Conservation (phyloP, 2,113 vertebrate genomes). For the Mastomys natalensis region DNA sequence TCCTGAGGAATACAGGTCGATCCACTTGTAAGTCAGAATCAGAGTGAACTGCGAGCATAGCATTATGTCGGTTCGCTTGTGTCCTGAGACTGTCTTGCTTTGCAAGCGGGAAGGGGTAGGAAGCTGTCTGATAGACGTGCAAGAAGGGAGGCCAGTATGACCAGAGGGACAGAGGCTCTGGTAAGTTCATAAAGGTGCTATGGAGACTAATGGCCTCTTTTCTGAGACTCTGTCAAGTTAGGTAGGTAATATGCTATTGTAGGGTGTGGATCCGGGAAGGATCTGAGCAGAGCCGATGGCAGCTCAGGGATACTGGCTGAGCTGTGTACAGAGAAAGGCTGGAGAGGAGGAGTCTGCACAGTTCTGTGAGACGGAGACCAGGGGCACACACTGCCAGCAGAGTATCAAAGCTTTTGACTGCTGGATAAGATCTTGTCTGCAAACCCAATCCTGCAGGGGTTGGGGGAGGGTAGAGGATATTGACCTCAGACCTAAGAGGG, state of each 20-base stretch:
- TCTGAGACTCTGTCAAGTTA: background rate
- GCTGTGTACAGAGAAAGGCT: background rate
- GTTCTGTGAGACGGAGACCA: background rate
- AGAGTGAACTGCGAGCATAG: background rate
- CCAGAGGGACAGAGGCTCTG: background rate
- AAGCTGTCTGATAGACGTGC: background rate
- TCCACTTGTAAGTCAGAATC: constrained; percentile 9
- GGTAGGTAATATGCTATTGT: background rate
- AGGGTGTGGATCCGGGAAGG: background rate
- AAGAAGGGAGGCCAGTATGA: background rate
- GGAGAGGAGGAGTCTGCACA: background rate
- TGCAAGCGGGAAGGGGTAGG: background rate
- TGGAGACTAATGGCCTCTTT: background rate
- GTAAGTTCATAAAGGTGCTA: background rate
- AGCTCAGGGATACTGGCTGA: background rate
- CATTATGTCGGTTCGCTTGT: background rate
- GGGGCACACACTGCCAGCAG: background rate
- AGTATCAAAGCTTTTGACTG: background rate
- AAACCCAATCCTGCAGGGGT: background rate
- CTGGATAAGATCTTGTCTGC: background rate
- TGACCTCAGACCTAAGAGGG: background rate
- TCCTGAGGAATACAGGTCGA: background rate
- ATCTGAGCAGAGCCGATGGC: background rate
- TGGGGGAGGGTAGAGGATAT: background rate
- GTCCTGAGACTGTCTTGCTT: background rate